A percentile compares a stretch with the other conserved stretches of the same genome.
phyloP scores from a whole-genome alignment of 2,888 invertebrate genomes.

The Rhagium mordax region DNA sequence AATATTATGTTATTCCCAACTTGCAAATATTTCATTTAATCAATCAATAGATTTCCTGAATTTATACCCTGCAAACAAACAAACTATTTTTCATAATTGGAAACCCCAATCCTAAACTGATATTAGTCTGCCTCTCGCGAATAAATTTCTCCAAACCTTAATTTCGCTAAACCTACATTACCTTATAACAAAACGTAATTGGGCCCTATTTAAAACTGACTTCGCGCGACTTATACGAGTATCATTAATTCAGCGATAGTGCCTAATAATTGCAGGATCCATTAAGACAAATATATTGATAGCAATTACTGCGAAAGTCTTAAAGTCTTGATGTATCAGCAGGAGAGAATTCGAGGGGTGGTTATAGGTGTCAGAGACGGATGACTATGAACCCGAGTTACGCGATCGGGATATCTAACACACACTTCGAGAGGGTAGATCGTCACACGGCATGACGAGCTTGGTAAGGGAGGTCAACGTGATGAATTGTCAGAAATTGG shows the following conservation, averaged over 20 bases:
- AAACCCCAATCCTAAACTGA: background rate
- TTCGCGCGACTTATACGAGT: slow-evolving; percentile 5
- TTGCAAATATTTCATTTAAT: too few relatives aligned
- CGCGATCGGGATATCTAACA: slow-evolving; percentile 49
- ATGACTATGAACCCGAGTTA: slow-evolving; percentile 57
- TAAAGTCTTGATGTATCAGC: slow-evolving; percentile 54
- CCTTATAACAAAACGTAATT: slow-evolving; percentile 24
- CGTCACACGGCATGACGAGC: slow-evolving; percentile 35
- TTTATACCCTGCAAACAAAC: too few relatives aligned
- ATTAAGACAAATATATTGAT: slow-evolving; percentile 38
- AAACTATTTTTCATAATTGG: too few relatives aligned
- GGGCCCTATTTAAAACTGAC: slow-evolving; percentile 18
- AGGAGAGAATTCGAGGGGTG: slow-evolving; percentile 54
- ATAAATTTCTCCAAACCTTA: background rate
- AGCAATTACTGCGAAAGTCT: slow-evolving; percentile 38
- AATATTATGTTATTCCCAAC: too few relatives aligned
- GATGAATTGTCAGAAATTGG: slow-evolving; percentile 57
- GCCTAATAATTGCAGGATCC: slow-evolving; percentile 24
- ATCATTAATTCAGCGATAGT: slow-evolving; percentile 14
- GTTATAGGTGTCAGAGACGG: slow-evolving; percentile 60
- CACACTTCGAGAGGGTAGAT: slow-evolving; percentile 32
- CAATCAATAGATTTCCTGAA: too few relatives aligned
- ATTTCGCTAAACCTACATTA: background rate
- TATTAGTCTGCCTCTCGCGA: background rate
- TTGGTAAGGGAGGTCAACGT: slow-evolving; percentile 49